Conservation (phyloP, 2,113 vertebrate genomes). For the Synodontis membranacea region DNA sequence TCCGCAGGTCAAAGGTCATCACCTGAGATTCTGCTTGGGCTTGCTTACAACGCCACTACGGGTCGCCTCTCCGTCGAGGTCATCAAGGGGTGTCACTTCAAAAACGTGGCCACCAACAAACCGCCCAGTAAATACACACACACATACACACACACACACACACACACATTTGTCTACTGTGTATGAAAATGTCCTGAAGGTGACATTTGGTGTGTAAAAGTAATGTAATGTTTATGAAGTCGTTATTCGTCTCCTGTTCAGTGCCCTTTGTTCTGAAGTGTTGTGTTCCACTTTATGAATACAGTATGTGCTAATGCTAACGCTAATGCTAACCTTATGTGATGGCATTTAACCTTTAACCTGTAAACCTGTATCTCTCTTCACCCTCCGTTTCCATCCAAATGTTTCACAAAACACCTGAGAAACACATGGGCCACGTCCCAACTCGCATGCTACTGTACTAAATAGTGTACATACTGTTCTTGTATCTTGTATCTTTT, state of each 20-base stretch:
- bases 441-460: neutral
- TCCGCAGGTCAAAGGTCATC: constrained; percentile 86
- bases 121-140: constrained; percentile 91
- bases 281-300: constrained; percentile 11
- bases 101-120: constrained; percentile 94
- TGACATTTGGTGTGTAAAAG: neutral
- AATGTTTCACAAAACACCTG: neutral
- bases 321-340: constrained; percentile 64
- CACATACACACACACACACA: constrained; percentile 10
- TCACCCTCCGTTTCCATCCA: constrained; percentile 61
- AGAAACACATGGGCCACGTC: neutral
- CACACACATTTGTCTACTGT: neutral
- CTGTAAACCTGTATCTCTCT: constrained; percentile 72
- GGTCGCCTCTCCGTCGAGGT: constrained; percentile 95
- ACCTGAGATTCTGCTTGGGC: constrained; percentile 93
- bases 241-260: constrained; percentile 3
- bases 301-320: constrained; percentile 66
- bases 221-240: constrained; percentile 17
- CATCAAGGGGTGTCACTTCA: constrained; percentile 99
- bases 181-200: neutral
- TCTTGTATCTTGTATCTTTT: constrained; percentile 56
- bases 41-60: constrained; percentile 96
- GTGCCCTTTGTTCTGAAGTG: constrained; percentile 35
- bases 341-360: constrained; percentile 79
- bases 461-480: neutral